A percentile compares a stretch with the other conserved stretches of the same genome.
Conservation (phyloP, 1,140 invertebrate genomes). For the Lordiphosa stackelbergi region DNA sequence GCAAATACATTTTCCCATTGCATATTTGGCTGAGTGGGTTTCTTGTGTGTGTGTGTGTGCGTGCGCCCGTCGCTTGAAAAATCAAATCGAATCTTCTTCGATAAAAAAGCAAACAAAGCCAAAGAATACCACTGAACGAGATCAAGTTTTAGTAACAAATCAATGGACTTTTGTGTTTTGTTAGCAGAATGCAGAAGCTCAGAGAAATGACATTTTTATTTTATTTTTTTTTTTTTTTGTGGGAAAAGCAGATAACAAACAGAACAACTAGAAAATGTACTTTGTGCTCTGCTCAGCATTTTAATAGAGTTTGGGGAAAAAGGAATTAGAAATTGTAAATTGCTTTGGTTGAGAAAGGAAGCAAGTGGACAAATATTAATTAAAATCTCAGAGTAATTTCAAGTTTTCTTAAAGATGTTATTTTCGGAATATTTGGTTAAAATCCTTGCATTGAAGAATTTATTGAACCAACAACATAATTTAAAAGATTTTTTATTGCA, state of each 20-base stretch:
- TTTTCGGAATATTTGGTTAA: too few species aligned
- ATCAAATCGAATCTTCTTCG: constrained; percentile 58
- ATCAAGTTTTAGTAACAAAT: constrained; percentile 59
- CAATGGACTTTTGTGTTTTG: constrained; percentile 45
- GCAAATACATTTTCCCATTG: constrained; percentile 47
- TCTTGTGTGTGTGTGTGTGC: constrained; percentile 14
- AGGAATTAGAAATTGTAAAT: too few species aligned
- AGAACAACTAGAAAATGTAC: too few species aligned
- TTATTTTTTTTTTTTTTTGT: not conserved
- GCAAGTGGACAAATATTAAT: too few species aligned
- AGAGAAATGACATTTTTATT: not conserved
- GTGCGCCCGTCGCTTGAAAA: constrained; percentile 37
- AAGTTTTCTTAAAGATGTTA: too few species aligned
- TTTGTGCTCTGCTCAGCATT: too few species aligned
- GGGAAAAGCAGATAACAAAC: not conserved
- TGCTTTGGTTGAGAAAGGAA: too few species aligned
- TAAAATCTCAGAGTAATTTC: too few species aligned
- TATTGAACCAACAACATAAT: too few species aligned
- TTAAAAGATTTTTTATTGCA: too few species aligned
- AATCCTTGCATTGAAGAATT: too few species aligned
- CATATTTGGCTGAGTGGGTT: constrained; percentile 30
- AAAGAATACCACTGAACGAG: constrained; percentile 35
- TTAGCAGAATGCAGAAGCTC: constrained; percentile 4
- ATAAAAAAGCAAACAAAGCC: constrained; percentile 8
- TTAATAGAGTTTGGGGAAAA: too few species aligned